A percentile compares a stretch with the other conserved stretches of the same genome.
Evolutionary conservation across 2,113 vertebrate species (phyloP).

Genomic region (Platysteira castanea): DNA sequence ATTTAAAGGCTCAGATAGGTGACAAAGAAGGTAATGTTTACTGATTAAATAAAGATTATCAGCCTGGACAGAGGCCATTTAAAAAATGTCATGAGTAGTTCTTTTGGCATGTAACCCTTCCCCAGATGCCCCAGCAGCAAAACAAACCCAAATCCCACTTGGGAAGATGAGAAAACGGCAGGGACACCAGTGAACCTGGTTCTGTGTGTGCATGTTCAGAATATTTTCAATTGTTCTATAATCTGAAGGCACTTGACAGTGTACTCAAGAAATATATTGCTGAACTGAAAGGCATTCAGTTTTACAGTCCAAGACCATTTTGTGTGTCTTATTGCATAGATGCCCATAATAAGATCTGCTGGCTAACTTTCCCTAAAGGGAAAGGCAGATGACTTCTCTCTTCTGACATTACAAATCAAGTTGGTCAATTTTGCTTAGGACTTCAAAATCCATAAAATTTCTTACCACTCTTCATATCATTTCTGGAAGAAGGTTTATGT

Average conservation of each 20-base stretch:
- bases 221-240: neutral
- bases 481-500: neutral
- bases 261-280: neutral
- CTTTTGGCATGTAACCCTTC: neutral
- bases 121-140: neutral
- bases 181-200: rapidly evolving
- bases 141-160: neutral
- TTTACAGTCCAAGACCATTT: neutral
- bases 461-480: neutral
- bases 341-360: neutral
- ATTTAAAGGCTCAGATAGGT: neutral
- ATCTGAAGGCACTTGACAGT: neutral
- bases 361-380: neutral
- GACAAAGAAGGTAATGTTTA: neutral
- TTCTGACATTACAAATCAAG: neutral
- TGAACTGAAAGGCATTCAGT: neutral
- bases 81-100: neutral
- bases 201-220: neutral
- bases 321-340: neutral
- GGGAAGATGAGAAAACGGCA: neutral
- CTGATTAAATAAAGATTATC: neutral
- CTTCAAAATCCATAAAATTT: neutral
- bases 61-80: neutral
- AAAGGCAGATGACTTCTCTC: neutral
- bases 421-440: neutral